Evolutionary conservation across 2,888 invertebrate genomes (phyloP), one percentile per base, ranked within the genome.

Genomic region (Leptopilina drosophilae): DNA sequence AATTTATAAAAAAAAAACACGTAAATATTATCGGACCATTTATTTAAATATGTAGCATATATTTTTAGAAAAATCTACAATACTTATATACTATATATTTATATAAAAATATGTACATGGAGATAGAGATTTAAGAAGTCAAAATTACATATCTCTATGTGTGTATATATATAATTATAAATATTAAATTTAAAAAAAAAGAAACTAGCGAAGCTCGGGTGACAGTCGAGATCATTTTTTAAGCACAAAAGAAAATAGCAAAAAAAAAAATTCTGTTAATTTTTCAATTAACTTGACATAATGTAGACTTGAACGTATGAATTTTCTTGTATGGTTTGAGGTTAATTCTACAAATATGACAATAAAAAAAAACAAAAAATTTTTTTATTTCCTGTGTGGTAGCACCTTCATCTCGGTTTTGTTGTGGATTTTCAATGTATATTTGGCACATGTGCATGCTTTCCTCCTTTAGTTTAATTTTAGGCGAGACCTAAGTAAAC

Each of bases 361-460:
- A 33, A 5, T 4, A 33, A 33, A 33, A 33, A 33, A 33, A 33
- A 33, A 3, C 33, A 33, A 33, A 7, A 0, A 6, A 49, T 12
- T 49, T 49, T 49, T 49, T 49, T 49, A 42, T 49, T 49, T 80
- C 87, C 86, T 88, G 89, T 88, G 89, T 89, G 87, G 86, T 88
- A 89, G 87, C 88, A 89, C 87, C 82, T 88, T 85, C 85, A 79
- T 87, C 84, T 85, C 84, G 85, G 85, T 89, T 49, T 88, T 87
- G 87, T 88, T 88, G 86, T 89, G 87, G 85, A 83, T 86, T 87
- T 49, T 81, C 77, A 84, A 85, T 87, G 86, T 85, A 84, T 88
- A 88, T 87, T 49, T 86, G 84, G 89, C 89, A 89, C 88, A 86
- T 81, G 73, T 89, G 89, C 89, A 89, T 89, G 89, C 80, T 86